Evolutionary conservation across 23 tunicate species (phyloP).

Genomic region (Halocynthia aurantium): DNA sequence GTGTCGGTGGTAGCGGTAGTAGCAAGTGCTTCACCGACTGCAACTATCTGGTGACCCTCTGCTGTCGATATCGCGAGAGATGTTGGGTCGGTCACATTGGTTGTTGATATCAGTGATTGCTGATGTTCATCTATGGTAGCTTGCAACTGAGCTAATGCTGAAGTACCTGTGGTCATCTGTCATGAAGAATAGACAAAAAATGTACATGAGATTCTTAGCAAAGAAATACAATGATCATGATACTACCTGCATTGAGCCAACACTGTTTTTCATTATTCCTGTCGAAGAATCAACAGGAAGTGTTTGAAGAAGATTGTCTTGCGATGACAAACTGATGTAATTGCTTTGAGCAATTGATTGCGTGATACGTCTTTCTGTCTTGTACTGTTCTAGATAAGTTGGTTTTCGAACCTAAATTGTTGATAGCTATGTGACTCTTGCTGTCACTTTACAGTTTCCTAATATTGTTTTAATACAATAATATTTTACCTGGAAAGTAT

Average conservation of each 20-base stretch:
- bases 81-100: slow-evolving; percentile 2
- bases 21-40: too few relatives aligned
- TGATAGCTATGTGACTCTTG: neutral
- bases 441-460: too few relatives aligned
- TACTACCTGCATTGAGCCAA: neutral
- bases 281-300: slow-evolving; percentile 1
- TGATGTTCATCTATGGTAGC: slow-evolving; percentile 21
- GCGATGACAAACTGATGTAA: neutral
- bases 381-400: slow-evolving; percentile 14
- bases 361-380: slow-evolving; percentile 9
- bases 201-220: neutral
- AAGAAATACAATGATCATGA: neutral
- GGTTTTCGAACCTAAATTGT: slow-evolving; percentile 11
- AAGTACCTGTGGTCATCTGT: slow-evolving; percentile 6
- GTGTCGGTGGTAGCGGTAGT: neutral
- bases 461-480: too few relatives aligned
- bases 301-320: neutral
- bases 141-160: slow-evolving; percentile 17
- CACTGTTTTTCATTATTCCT: neutral
- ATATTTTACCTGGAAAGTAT: neutral
- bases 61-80: neutral
- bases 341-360: neutral
- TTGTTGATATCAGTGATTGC: slow-evolving; percentile 11
- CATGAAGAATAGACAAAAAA: neutral
- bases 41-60: too few relatives aligned